Base-by-base conservation (phyloP, 2,797 vertebrate genomes). In the Carapus acus region DNA sequence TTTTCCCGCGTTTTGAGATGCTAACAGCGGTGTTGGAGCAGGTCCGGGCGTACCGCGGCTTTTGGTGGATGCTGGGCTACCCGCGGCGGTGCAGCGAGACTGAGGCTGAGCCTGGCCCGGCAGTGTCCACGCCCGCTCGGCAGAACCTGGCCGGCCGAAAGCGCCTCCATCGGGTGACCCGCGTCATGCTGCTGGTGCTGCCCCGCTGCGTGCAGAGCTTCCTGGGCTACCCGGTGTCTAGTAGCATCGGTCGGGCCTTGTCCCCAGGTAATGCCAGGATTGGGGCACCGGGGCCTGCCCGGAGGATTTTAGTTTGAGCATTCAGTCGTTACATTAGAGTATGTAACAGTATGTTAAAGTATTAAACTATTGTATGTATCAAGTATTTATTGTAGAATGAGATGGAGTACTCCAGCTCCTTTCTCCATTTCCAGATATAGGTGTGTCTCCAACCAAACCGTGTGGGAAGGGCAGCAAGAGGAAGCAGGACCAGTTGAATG, bases 211-310 rank as follows among this genome's bases (percentile, higher is more conserved):
- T 90, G 51, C 88, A 85, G 72, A 55, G 47, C n/a, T 18, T 72
- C 8, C 75, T 93, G 49, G 86, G 89, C 0, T 88, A 81, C 75
- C 80, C 85, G 1, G 76, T 86, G 38, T 77, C 62, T 0, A 75
- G 71, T 41, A 83, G 53, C 65, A 88, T 91, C 17, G 86, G 83
- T 1, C 70, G 61, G 18, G 53, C 59, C 7, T 19, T 82, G 42
- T 79, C 87, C 2, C 85, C 86, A 56, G 92, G 91, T 91, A 53
- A n/a, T n/a, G n/a, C n/a, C n/a, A n/a, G n/a, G n/a, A n/a, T n/a
- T n/a, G n/a, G n/a, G n/a, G n/a, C n/a, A n/a, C n/a, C n/a, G n/a
- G n/a, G n/a, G n/a, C n/a, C n/a, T n/a, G n/a, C n/a, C n/a, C n/a
- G n/a, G n/a, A n/a, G n/a, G n/a, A n/a, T n/a, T n/a, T n/a, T n/a